Base-by-base conservation (phyloP, 2,113 vertebrate species). In the Noturus placidus region DNA sequence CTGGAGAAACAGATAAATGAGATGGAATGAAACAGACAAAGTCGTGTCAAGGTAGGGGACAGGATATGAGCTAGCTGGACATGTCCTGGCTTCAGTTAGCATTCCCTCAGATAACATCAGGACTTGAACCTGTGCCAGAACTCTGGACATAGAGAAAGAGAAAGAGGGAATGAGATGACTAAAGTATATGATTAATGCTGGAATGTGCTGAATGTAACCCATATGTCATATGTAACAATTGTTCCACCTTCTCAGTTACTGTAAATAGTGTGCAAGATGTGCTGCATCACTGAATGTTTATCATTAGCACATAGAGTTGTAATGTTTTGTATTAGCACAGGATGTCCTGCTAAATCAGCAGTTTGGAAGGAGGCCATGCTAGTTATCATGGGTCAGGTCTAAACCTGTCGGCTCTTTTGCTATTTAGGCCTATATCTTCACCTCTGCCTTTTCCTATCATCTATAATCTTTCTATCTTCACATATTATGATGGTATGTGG, bases 41-140 rank as follows among this genome's bases (percentile, higher is more conserved):
- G 74, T 74, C 2, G 86, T 57, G 79, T 69, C 54, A 72, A 19
- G 72, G 35, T 65, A 54, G 79, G 80, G 84, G n/a, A 80, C 91
- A 92, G 90, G 93, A 92, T 92, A 90, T 69, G 25, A 77, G 70
- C 72, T 87, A 84, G 86, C 82, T 54, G 88, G 87, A 91, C 90
- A 89, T 90, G 83, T 84, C 90, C 84, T 89, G 88, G 83, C 46
- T 72, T 65, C 63, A 91, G 89, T 93, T 88, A 85, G 90, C 87
- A 86, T 88, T 85, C 82, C 59, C 65, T 65, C 81, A 92, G 93
- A 95, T 94, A 88, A 82, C 81, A 94, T 94, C 93, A 91, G 88
- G 54, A 87, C 63, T 85, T 88, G 90, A 90, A 65, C 61, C 22
- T 82, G 91, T 89, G 92, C 92, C 93, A 93, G n/a, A 85, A 46